Conservation (phyloP, 1,140 invertebrate species). For the Phortica variegata region DNA sequence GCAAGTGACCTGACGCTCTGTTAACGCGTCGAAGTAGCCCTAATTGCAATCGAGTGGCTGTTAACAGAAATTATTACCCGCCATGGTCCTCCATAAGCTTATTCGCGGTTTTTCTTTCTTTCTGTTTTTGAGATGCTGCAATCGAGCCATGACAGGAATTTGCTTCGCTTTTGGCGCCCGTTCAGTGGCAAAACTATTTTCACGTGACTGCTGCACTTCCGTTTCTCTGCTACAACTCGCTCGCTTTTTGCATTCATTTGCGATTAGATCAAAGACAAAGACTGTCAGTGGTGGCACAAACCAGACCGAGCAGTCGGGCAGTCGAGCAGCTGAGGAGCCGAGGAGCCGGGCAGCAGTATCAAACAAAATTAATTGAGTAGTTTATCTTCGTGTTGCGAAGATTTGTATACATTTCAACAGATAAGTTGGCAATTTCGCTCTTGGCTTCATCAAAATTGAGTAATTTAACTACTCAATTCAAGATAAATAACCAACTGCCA, state of each 20-base stretch:
- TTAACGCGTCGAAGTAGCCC: conserved; percentile 29
- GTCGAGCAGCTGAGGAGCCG: no score
- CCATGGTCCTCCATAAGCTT: no score
- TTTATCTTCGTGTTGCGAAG: conserved; percentile 23
- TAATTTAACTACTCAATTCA: conserved; percentile 53
- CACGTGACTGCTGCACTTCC: background rate
- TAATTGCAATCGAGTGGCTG: conserved; percentile 35
- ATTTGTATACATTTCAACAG: conserved; percentile 26
- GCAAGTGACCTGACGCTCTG: conserved; percentile 44
- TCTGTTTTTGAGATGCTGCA: no score
- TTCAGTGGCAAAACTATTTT: no score
- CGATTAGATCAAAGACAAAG: conserved; percentile 25
- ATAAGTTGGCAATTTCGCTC: conserved; percentile 19
- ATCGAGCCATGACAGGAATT: no score
- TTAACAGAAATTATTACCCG: background rate
- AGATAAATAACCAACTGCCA: conserved; percentile 45
- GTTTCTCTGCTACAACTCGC: no score
- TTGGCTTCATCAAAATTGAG: conserved; percentile 39
- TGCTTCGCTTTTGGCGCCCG: conserved; percentile 4
- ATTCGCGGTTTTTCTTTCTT: no score
- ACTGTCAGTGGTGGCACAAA: no score
- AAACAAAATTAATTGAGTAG: conserved; percentile 28
- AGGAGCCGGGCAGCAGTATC: background rate
- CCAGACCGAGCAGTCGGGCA: no score
- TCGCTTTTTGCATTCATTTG: no score